Percentiles rank a stretch among this genome's conserved stretches.
phyloP scores from a whole-genome alignment of 2,113 vertebrate species.

The Myodes glareolus region DNA sequence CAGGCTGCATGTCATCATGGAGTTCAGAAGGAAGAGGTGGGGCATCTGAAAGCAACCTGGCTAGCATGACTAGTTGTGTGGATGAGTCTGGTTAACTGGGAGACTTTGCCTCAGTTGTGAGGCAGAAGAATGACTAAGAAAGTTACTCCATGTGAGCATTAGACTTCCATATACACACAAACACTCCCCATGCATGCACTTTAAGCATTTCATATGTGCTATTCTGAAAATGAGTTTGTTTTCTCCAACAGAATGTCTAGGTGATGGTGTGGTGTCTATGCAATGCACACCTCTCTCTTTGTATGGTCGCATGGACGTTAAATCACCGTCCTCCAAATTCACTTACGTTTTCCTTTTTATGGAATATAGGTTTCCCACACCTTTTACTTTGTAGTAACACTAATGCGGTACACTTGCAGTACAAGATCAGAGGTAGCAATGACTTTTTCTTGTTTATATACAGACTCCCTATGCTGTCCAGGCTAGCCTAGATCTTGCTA shows the following conservation, averaged over 20 bases:
- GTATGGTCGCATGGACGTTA: fast-evolving
- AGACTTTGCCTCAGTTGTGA: not conserved
- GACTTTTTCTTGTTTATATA: not conserved
- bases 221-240: constrained; percentile 1
- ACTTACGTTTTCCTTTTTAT: not conserved
- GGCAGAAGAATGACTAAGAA: no score
- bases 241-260: not conserved
- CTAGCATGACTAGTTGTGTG: no score
- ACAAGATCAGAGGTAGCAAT: not conserved
- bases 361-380: not conserved
- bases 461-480: not conserved
- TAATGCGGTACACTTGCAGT: not conserved
- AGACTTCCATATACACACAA: not conserved
- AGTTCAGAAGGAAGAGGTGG: not conserved
- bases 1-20: no score
- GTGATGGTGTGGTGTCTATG: not conserved
- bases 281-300: fast-evolving
- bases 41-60: not conserved
- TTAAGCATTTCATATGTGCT: not conserved
- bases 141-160: no score
- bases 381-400: not conserved
- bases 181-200: not conserved
- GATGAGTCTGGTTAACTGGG: no score
- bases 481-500: not conserved
- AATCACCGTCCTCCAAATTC: not conserved